Evolutionary conservation across 1,140 invertebrate genomes (phyloP).

Genomic region (Plectrocnemia conspersa): DNA sequence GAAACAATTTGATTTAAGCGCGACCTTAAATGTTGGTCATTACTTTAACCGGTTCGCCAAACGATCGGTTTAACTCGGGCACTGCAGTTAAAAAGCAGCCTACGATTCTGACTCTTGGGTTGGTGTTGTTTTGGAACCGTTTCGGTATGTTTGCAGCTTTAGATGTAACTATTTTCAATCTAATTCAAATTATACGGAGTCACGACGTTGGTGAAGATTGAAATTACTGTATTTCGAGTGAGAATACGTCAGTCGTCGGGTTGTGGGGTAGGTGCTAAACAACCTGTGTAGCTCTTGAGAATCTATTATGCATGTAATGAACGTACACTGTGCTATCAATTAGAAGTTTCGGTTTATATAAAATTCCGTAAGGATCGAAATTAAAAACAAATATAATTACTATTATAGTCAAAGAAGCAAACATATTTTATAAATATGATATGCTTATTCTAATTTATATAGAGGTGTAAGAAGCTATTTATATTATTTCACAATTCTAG

Average conservation of each 20-base stretch:
- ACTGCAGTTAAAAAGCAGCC: neutral
- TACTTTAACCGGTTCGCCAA: neutral
- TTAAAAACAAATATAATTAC: no score
- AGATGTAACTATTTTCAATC: constrained; percentile 6
- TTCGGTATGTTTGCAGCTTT: neutral
- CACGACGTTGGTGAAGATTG: neutral
- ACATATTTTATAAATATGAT: no score
- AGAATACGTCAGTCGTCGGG: neutral
- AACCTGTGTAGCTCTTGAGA: no score
- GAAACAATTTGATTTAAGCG: constrained; percentile 3
- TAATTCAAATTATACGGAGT: constrained; percentile 10
- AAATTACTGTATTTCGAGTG: constrained; percentile 1
- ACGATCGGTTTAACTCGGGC: neutral
- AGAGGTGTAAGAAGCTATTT: no score
- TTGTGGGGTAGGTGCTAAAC: neutral
- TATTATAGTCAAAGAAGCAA: no score
- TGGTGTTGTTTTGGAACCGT: no score
- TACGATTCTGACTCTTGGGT: neutral
- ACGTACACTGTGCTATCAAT: no score
- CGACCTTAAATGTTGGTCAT: neutral
- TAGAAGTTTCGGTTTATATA: no score
- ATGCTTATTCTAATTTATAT: no score
- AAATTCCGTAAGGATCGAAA: no score
- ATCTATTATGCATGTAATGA: no score
- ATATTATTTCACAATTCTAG: no score